Conservation (phyloP, 1,140 invertebrate genomes). For the Zaprionus capensis region DNA sequence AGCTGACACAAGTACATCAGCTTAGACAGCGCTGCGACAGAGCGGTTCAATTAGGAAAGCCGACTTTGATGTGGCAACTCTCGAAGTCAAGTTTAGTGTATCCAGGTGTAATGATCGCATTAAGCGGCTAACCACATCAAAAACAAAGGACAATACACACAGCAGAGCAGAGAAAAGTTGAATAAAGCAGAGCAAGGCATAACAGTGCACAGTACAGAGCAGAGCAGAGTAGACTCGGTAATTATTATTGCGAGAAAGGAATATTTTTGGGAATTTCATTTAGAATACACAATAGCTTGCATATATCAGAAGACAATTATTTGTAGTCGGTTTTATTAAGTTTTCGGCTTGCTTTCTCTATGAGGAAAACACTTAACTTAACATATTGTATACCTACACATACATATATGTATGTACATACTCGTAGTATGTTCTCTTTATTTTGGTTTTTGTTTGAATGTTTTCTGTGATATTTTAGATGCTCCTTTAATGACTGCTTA, state of each 20-base stretch:
- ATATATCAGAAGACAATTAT: too few species aligned
- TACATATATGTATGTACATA: too few species aligned
- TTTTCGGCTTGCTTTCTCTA: too few species aligned
- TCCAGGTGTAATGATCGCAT: constrained; percentile 61
- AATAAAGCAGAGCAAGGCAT: background rate
- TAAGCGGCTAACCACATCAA: constrained; percentile 21
- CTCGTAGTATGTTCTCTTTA: too few species aligned
- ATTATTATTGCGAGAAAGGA: background rate
- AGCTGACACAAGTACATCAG: background rate
- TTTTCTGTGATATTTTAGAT: too few species aligned
- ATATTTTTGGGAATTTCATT: background rate
- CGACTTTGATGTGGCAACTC: constrained; percentile 53
- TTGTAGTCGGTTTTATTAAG: too few species aligned
- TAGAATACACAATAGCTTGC: too few species aligned
- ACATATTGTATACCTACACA: too few species aligned
- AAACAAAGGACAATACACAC: background rate
- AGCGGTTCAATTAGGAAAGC: constrained; percentile 60
- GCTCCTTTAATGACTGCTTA: too few species aligned
- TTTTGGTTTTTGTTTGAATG: too few species aligned
- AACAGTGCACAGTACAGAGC: background rate
- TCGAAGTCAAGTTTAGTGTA: constrained; percentile 42
- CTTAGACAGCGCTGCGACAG: background rate
- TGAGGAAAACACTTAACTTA: background rate
- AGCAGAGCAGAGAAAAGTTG: background rate
- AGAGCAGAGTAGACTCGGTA: background rate